Evolutionary conservation across 2,888 invertebrate species (phyloP).

Genomic region (Idaea straminata): DNA sequence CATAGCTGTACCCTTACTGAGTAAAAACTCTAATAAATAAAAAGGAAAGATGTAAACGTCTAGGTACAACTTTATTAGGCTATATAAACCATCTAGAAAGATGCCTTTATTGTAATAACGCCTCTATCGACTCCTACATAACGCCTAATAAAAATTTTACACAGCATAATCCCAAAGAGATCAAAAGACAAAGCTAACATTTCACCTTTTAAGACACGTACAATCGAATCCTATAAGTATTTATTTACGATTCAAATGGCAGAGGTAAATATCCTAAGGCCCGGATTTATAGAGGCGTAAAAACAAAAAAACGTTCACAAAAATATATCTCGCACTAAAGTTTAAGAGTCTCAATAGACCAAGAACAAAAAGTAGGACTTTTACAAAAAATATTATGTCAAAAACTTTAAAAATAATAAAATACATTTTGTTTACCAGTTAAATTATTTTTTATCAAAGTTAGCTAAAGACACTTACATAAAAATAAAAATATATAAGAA

Average conservation of each 20-base stretch:
- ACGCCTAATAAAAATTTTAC: background rate
- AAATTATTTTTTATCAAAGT: background rate
- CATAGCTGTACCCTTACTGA: too few species aligned
- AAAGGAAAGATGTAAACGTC: too few species aligned
- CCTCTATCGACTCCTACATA: background rate
- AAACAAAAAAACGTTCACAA: slow-evolving; percentile 20
- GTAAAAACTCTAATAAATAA: too few species aligned
- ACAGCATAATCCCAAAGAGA: background rate
- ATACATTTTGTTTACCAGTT: background rate
- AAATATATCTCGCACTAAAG: slow-evolving; percentile 25
- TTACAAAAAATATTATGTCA: background rate
- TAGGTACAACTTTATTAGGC: too few species aligned
- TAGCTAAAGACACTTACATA: too few species aligned
- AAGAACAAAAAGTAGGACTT: background rate
- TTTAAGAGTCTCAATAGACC: background rate
- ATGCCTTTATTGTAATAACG: too few species aligned
- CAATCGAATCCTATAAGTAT: background rate
- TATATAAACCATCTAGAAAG: too few species aligned
- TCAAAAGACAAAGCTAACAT: background rate
- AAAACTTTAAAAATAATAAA: background rate
- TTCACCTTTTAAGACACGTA: slow-evolving; percentile 1
- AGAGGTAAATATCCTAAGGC: slow-evolving; percentile 12
- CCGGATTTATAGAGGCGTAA: slow-evolving; percentile 15
- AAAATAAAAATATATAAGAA: too few species aligned
- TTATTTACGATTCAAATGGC: slow-evolving; percentile 9